A percentile compares a stretch with the other conserved stretches of the same genome.
These are phyloP conservation scores for Columbina picui DNA, from an alignment of 2,113 vertebrate genomes.

Conservation along the genomic window DNA sequence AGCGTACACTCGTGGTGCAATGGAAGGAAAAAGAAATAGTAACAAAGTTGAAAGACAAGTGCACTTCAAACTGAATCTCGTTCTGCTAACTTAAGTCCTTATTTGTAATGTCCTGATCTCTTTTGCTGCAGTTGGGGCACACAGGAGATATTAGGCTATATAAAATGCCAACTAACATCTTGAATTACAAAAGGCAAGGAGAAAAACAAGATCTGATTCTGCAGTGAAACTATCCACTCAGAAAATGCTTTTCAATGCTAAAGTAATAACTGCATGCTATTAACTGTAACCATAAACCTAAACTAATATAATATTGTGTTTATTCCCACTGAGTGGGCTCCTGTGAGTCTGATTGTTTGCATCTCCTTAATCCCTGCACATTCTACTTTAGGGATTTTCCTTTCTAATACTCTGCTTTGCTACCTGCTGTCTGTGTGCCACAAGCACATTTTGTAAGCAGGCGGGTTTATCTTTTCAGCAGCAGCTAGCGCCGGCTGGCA, in stretches of 20 bases:
- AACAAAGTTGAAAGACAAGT: background rate
- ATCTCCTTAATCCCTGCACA: background rate
- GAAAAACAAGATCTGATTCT: slow-evolving; percentile 8
- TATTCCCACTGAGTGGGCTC: background rate
- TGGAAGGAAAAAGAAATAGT: background rate
- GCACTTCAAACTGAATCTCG: background rate
- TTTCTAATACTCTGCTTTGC: background rate
- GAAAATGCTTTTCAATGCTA: slow-evolving; percentile 5
- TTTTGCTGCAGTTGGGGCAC: background rate
- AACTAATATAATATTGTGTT: background rate
- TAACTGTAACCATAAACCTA: background rate
- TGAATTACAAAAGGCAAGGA: background rate
- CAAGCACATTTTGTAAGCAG: background rate
- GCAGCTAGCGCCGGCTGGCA: background rate
- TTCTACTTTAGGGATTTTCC: background rate
- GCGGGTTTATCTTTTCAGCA: background rate
- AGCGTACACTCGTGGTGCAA: background rate
- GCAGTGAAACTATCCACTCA: background rate
- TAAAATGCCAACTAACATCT: background rate
- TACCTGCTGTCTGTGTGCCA: background rate
- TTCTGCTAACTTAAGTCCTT: background rate
- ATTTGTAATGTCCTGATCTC: background rate
- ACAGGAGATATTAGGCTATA: background rate
- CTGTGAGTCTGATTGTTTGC: background rate
- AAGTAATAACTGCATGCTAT: background rate